Percentiles rank a stretch among this genome's conserved stretches.
Evolutionary conservation across 1,140 invertebrate species (phyloP).

Genomic region (Periplaneta americana): DNA sequence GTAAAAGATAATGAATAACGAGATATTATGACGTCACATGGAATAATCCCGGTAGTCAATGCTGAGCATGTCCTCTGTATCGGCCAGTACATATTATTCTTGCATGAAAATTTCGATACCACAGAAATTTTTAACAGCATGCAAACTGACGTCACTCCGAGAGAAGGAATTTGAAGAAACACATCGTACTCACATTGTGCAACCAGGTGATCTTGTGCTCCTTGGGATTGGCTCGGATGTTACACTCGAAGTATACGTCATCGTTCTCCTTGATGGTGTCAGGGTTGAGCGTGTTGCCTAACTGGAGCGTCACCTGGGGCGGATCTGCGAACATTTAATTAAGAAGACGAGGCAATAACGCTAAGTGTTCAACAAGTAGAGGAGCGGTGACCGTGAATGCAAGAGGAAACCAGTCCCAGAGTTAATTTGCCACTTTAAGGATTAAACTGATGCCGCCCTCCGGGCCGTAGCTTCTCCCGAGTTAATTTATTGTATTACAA

Average conservation of each 20-base stretch:
- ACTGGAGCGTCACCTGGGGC: constrained; percentile 36
- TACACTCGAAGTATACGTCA: constrained; percentile 48
- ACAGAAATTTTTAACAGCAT: too few relatives aligned
- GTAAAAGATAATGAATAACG: too few relatives aligned
- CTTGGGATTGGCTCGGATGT: constrained; percentile 39
- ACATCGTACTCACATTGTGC: constrained; percentile 34
- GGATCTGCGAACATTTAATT: constrained; percentile 34
- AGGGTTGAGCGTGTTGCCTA: constrained; percentile 39
- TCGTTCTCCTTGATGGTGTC: constrained; percentile 44
- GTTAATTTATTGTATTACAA: too few relatives aligned
- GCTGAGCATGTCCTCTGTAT: too few relatives aligned
- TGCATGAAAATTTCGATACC: too few relatives aligned
- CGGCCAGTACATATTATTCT: too few relatives aligned
- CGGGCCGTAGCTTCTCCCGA: too few relatives aligned
- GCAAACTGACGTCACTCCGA: neutral
- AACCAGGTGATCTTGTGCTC: constrained; percentile 42
- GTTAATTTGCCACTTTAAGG: neutral
- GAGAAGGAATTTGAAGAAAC: neutral
- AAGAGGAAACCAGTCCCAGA: neutral
- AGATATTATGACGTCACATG: too few relatives aligned
- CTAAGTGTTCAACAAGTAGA: neutral
- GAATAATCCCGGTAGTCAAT: too few relatives aligned
- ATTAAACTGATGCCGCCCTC: too few relatives aligned
- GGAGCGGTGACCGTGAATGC: neutral
- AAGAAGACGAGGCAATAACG: neutral